A percentile compares a stretch with the other conserved stretches of the same genome.
These are phyloP conservation scores for Acyrthosiphon pisum DNA, from an alignment of 1,140 invertebrate species.

Conservation along the genomic window DNA sequence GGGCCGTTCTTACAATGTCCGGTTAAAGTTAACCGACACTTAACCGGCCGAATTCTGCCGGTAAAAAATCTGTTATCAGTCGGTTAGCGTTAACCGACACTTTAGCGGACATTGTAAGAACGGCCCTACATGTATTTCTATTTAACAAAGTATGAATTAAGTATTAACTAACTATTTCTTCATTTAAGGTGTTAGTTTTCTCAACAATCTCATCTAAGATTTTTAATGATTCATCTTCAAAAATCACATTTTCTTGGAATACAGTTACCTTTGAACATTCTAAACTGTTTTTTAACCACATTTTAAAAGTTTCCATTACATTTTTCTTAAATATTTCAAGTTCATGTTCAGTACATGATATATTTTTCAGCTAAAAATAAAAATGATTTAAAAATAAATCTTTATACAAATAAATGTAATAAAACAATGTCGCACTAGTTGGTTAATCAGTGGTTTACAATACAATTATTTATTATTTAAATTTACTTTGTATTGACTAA, in stretches of 20 bases:
- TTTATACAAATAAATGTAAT: neutral
- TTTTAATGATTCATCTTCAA: neutral
- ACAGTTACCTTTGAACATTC: neutral
- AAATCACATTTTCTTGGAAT: neutral
- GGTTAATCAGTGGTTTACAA: neutral
- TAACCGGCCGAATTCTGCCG: no score
- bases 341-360: neutral
- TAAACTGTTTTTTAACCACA: neutral
- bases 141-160: neutral
- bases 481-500: conserved; percentile 33
- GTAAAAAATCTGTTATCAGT: no score
- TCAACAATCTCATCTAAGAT: neutral
- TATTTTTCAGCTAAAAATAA: neutral
- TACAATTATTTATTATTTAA: neutral
- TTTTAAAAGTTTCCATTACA: neutral
- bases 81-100: no score
- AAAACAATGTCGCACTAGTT: neutral
- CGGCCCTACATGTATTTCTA: no score
- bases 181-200: neutral
- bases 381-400: neutral
- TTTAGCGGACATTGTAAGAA: no score
- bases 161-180: conserved; percentile 22
- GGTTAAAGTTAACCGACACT: no score
- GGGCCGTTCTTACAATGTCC: no score
- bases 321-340: neutral